Evolutionary conservation across 2,888 invertebrate genomes (phyloP).

Genomic region (Lagria hirta): DNA sequence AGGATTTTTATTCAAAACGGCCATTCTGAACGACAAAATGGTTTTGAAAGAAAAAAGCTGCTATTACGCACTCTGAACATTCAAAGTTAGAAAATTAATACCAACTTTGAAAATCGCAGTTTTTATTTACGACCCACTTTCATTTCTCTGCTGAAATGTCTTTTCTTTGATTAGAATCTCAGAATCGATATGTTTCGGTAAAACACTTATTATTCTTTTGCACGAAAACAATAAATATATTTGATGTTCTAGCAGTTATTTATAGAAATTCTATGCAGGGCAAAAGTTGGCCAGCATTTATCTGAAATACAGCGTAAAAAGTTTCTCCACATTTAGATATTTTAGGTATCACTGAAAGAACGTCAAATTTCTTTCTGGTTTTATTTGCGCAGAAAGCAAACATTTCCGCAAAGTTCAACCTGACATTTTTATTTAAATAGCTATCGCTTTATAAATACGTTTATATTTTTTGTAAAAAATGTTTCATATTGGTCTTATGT

Average conservation of each 20-base stretch:
- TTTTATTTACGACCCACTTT: no score
- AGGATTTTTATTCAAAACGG: no score
- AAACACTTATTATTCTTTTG: conserved; percentile 7
- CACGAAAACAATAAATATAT: conserved; percentile 14
- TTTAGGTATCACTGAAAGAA: conserved; percentile 9
- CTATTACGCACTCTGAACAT: no score
- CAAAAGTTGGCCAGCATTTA: conserved; percentile 4
- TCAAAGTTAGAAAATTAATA: no score
- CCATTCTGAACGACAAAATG: no score
- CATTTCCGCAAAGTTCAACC: conserved; percentile 12
- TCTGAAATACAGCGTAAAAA: conserved; percentile 9
- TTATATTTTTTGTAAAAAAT: no score
- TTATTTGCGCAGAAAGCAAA: conserved; percentile 7
- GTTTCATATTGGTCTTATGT: no score
- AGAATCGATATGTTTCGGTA: conserved; percentile 11
- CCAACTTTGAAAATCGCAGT: no score
- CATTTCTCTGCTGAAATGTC: no score
- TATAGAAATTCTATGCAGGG: conserved; percentile 8
- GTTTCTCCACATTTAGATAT: conserved; percentile 1
- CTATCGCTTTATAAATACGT: no score
- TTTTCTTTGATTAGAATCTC: background rate
- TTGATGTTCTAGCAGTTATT: conserved; percentile 1
- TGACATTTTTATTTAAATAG: conserved; percentile 19
- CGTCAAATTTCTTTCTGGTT: conserved; percentile 11
- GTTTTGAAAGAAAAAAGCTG: no score